Percentiles rank a stretch among this genome's conserved stretches.
phyloP scores from a whole-genome alignment of 92 coral and sea anemone genomes.

The Parazoanthus atlanticus region DNA sequence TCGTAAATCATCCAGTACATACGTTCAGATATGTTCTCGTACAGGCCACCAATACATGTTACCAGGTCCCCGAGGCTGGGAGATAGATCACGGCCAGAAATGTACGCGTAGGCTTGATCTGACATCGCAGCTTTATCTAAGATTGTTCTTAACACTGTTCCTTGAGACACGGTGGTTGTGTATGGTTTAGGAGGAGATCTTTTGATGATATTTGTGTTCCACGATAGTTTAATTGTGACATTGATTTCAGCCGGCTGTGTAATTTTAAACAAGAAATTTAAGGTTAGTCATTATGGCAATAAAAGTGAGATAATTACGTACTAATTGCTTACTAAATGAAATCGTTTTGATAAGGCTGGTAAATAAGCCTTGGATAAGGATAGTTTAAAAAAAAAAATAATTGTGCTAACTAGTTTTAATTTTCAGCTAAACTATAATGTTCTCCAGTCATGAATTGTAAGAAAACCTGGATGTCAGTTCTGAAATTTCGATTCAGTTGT shows the following conservation, averaged over 20 bases:
- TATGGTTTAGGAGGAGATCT: conserved; percentile 28
- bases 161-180: conserved; percentile 13
- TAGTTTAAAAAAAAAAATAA: too few species aligned
- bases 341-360: too few species aligned
- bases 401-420: too few species aligned
- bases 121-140: conserved; percentile 24
- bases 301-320: neutral
- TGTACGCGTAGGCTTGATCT: conserved; percentile 28
- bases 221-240: conserved; percentile 33
- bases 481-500: too few species aligned
- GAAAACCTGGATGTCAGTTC: too few species aligned
- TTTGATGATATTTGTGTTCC: conserved; percentile 33
- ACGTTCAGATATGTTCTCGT: conserved; percentile 25
- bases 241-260: neutral
- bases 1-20: conserved; percentile 48
- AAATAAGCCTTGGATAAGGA: too few species aligned
- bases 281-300: neutral
- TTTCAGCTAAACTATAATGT: too few species aligned
- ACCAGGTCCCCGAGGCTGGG: conserved; percentile 17
- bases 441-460: too few species aligned
- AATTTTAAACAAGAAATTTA: neutral
- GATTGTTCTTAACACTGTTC: conserved; percentile 30
- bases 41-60: conserved; percentile 19
- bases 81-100: neutral
- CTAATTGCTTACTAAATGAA: too few species aligned